A percentile compares a stretch with the other conserved stretches of the same genome.
These are phyloP conservation scores for Brachyhypopomus occidentalis DNA, from an alignment of 2,113 vertebrate species.

Conservation along the genomic window DNA sequence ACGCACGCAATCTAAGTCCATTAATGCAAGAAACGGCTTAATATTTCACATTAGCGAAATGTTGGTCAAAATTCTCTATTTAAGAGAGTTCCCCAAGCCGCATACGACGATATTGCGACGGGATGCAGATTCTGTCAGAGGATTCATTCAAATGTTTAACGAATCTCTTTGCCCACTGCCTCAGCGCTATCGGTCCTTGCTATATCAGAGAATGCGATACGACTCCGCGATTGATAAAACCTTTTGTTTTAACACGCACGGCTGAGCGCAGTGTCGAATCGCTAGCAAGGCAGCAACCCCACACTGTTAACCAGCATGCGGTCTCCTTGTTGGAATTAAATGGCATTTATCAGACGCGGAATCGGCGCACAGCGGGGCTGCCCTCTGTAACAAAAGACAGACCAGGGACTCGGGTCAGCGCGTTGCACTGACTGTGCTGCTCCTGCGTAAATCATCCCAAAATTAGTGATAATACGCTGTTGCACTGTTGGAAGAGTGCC, in stretches of 20 bases:
- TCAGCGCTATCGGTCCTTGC: neutral
- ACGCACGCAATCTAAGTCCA: constrained; percentile 26
- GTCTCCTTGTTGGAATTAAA: constrained; percentile 50
- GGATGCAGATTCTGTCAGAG: too few species aligned
- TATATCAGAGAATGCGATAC: neutral
- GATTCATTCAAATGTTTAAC: neutral
- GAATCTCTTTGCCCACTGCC: neutral
- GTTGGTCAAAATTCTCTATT: too few species aligned
- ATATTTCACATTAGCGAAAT: too few species aligned
- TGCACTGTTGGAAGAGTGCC: constrained; percentile 18
- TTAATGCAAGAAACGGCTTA: neutral
- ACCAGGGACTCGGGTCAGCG: constrained; percentile 19
- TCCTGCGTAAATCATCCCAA: constrained; percentile 32
- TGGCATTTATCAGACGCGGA: constrained; percentile 40
- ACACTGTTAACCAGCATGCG: constrained; percentile 40
- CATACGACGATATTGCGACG: too few species aligned
- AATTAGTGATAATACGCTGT: constrained; percentile 40
- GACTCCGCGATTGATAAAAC: neutral
- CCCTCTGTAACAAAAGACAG: constrained; percentile 55
- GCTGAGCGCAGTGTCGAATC: too few species aligned
- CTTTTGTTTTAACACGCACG: too few species aligned
- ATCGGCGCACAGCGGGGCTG: constrained; percentile 41
- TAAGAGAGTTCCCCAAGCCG: too few species aligned
- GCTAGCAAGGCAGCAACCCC: constrained; percentile 1
- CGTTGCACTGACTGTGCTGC: too few species aligned